Percentiles rank a stretch among this genome's conserved stretches.
Evolutionary conservation across 2,888 invertebrate species (phyloP).

Genomic region (Caenorhabditis virilis): DNA sequence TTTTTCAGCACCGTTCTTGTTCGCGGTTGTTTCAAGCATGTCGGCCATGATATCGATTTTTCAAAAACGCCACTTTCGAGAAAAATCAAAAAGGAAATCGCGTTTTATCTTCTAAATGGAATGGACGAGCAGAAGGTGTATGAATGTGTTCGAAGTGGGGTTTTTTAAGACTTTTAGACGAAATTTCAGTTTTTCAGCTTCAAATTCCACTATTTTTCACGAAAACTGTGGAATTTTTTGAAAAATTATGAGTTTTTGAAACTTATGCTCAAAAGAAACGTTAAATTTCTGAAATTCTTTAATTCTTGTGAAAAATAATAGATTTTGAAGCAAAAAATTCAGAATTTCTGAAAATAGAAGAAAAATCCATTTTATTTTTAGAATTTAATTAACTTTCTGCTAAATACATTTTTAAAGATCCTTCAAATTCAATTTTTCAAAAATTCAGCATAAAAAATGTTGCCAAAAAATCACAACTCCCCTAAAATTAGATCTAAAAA

Average conservation of each 20-base stretch:
- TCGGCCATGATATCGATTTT: background rate
- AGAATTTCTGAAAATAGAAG: background rate
- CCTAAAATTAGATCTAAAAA: no score
- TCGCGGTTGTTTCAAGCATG: background rate
- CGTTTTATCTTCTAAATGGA: background rate
- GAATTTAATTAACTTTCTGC: no score
- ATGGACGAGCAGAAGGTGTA: background rate
- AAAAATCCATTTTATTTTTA: no score
- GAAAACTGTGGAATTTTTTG: background rate
- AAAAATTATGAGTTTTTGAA: background rate
- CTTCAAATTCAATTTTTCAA: no score
- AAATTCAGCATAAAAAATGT: no score
- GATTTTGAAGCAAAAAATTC: background rate
- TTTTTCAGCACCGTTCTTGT: background rate
- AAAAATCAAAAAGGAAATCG: background rate
- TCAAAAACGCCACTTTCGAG: background rate
- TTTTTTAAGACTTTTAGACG: no score
- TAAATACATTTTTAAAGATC: no score
- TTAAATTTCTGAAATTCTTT: background rate
- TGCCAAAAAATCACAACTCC: no score
- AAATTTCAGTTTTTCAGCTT: no score
- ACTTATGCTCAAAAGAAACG: background rate
- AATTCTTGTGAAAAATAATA: background rate
- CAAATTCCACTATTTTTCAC: no score
- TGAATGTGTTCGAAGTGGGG: no score